Conservation (phyloP, 2,797 vertebrate genomes). For the Ctenochaetus hawaiiensis region DNA sequence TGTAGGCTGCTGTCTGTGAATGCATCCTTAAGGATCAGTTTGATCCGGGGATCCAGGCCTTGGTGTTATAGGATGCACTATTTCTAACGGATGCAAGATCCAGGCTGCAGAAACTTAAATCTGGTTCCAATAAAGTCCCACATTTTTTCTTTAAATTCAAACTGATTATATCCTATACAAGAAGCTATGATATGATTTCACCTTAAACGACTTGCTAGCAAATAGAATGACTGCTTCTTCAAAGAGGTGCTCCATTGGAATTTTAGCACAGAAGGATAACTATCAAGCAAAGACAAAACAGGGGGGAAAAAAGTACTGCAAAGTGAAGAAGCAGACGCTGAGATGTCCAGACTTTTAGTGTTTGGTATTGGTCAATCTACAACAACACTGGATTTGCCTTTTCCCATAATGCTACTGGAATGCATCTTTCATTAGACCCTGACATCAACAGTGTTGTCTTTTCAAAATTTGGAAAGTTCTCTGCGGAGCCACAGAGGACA, state of each 20-base stretch:
- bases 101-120: not conserved
- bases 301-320: not conserved
- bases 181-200: not conserved
- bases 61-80: no score
- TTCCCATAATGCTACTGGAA: constrained; percentile 4
- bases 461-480: not conserved
- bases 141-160: not conserved
- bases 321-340: not conserved
- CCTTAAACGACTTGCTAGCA: not conserved
- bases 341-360: not conserved
- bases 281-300: not conserved
- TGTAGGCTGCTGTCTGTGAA: no score
- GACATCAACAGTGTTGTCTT: not conserved
- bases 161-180: no score
- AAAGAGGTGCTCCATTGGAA: not conserved
- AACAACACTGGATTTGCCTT: not conserved
- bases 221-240: not conserved
- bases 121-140: no score
- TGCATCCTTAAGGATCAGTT: no score
- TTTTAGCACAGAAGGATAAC: not conserved
- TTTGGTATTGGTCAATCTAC: not conserved
- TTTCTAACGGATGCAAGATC: no score
- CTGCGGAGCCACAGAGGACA: not conserved
- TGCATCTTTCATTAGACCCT: not conserved
- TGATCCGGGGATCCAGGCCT: no score